phyloP scores from a whole-genome alignment of 2,113 vertebrate genomes.

The Lasiurus borealis region DNA sequence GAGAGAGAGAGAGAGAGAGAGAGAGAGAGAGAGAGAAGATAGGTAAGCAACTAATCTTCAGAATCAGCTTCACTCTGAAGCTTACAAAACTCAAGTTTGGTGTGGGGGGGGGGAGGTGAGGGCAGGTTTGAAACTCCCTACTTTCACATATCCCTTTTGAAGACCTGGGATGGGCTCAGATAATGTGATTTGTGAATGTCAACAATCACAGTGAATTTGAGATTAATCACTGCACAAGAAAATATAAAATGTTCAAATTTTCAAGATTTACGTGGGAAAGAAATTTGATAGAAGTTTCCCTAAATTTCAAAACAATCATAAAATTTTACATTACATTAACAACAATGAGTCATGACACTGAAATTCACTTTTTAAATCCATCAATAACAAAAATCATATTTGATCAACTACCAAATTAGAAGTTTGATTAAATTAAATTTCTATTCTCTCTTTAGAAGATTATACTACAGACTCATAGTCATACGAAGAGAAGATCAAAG shows the following conservation, averaged over 20 bases:
- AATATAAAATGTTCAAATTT: slow-evolving; percentile 31
- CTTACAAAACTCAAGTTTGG: background rate
- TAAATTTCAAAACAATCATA: slow-evolving; percentile 53
- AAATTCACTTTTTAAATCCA: slow-evolving; percentile 43
- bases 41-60: background rate
- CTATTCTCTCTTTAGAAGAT: slow-evolving; percentile 40
- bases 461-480: background rate
- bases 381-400: background rate
- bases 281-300: background rate
- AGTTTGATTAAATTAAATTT: slow-evolving; percentile 30
- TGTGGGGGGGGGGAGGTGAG: fast-evolving
- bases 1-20: too few relatives aligned
- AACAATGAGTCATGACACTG: slow-evolving; percentile 10
- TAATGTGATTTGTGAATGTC: slow-evolving; percentile 23
- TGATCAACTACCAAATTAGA: background rate
- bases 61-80: background rate
- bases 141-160: background rate
- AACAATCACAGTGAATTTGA: slow-evolving; percentile 43
- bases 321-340: slow-evolving; percentile 3
- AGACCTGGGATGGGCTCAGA: background rate
- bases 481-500: background rate
- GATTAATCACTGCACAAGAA: slow-evolving; percentile 28
- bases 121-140: background rate
- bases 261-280: background rate
- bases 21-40: background rate